phyloP scores from a whole-genome alignment of 2,888 invertebrate genomes.

The Halocaridina rubra region DNA sequence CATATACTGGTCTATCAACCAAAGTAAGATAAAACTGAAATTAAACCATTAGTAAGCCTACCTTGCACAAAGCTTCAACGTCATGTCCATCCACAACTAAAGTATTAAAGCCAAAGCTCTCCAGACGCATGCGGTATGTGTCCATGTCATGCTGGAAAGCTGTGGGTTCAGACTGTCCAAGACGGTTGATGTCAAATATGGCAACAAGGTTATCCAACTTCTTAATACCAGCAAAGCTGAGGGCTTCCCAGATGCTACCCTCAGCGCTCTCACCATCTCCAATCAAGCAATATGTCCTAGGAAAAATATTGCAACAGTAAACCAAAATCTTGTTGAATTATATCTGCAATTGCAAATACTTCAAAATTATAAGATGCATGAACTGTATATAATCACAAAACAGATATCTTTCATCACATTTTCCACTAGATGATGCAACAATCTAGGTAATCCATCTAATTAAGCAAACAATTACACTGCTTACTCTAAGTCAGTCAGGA shows the following conservation, averaged over 20 bases:
- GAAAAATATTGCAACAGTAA: no score
- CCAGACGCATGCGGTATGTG: slow-evolving; percentile 84
- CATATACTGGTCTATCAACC: no score
- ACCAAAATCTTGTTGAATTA: no score
- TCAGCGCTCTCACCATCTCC: slow-evolving; percentile 99
- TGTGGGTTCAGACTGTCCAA: slow-evolving; percentile 97
- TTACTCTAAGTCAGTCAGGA: no score
- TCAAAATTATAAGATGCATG: no score
- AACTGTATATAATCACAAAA: no score
- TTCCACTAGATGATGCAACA: no score
- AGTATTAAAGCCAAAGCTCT: slow-evolving; percentile 91
- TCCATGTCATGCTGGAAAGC: slow-evolving; percentile 92
- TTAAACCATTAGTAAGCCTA: slow-evolving; percentile 61
- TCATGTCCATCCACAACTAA: slow-evolving; percentile 97
- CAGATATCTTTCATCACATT: no score
- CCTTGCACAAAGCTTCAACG: slow-evolving; percentile 87
- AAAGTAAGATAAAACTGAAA: not conserved
- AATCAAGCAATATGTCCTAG: slow-evolving; percentile 92
- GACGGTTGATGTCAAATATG: slow-evolving; percentile 95
- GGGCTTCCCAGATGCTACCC: slow-evolving; percentile 97
- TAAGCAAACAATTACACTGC: no score
- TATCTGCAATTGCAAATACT: no score
- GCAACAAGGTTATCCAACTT: slow-evolving; percentile 96
- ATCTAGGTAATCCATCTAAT: no score
- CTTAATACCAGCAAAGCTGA: slow-evolving; percentile 94